Percentiles rank a stretch among this genome's conserved stretches.
phyloP scores from a whole-genome alignment of 1,140 invertebrate genomes.

The Amphibalanus amphitrite region DNA sequence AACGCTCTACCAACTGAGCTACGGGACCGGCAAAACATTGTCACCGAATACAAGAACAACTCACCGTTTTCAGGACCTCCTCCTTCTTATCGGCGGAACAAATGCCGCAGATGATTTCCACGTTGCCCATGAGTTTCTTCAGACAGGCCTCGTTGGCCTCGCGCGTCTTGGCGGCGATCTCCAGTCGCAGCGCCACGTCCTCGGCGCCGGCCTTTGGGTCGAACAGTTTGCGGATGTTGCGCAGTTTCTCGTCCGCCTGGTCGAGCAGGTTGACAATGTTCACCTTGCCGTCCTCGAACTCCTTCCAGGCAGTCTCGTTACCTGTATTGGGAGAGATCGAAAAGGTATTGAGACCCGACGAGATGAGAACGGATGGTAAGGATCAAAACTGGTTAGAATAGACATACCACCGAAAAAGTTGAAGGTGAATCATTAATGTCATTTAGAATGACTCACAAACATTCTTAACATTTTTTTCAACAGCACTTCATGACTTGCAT shows the following conservation, averaged over 20 bases:
- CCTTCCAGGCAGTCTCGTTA: neutral
- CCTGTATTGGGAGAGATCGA: neutral
- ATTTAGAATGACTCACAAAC: too few species aligned
- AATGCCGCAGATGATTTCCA: neutral
- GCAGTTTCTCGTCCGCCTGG: slow-evolving; percentile 4
- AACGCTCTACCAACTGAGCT: too few species aligned
- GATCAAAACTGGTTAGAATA: too few species aligned
- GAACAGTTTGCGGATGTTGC: neutral
- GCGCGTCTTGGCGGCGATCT: neutral
- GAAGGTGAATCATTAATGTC: too few species aligned
- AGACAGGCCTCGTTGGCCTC: slow-evolving; percentile 1
- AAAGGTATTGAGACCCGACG: too few species aligned
- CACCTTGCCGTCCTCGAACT: neutral
- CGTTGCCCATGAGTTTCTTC: neutral
- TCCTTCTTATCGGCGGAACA: neutral
- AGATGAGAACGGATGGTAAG: too few species aligned
- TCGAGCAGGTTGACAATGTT: neutral
- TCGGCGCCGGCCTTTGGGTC: neutral
- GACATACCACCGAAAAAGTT: too few species aligned
- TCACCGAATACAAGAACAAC: too few species aligned
- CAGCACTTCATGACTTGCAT: too few species aligned
- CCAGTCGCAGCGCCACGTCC: neutral
- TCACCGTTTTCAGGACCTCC: neutral
- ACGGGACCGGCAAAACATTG: too few species aligned
- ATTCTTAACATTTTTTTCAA: too few species aligned